Percentiles rank a stretch among this genome's conserved stretches.
Evolutionary conservation across 92 coral and sea anemone genomes (phyloP).

Genomic region (Pocillopora meandrina): DNA sequence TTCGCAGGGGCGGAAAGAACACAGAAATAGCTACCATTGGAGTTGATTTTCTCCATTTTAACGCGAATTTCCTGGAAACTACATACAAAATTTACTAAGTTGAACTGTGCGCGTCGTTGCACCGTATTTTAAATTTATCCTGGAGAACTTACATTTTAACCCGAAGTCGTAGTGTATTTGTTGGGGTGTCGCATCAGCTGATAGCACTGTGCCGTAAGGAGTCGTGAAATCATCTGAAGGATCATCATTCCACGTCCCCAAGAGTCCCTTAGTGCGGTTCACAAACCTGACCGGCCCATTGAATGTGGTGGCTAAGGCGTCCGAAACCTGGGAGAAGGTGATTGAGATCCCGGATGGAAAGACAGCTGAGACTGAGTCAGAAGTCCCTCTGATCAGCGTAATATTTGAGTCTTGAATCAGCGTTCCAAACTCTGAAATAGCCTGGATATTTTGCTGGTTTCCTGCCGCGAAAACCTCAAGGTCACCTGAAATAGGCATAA

Average conservation of each 20-base stretch:
- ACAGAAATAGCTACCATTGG: too few relatives aligned
- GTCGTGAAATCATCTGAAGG: slow-evolving; percentile 64
- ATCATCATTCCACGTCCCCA: slow-evolving; percentile 81
- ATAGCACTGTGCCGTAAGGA: slow-evolving; percentile 72
- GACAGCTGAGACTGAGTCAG: slow-evolving; percentile 27
- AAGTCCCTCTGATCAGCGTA: slow-evolving; percentile 25
- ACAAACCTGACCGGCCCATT: slow-evolving; percentile 55
- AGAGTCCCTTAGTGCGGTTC: slow-evolving; percentile 71
- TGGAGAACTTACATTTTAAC: slow-evolving; percentile 59
- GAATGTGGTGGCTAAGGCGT: slow-evolving; percentile 52
- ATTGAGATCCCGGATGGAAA: slow-evolving; percentile 60
- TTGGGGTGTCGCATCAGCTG: slow-evolving; percentile 62
- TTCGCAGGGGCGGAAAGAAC: too few relatives aligned
- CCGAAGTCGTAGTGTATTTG: slow-evolving; percentile 80
- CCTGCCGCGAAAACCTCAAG: slow-evolving; percentile 29
- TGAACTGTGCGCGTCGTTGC: too few relatives aligned
- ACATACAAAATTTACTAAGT: too few relatives aligned
- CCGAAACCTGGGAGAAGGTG: slow-evolving; percentile 42
- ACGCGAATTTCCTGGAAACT: too few relatives aligned
- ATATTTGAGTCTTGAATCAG: slow-evolving; percentile 19
- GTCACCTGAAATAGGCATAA: neutral
- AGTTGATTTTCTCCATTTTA: too few relatives aligned
- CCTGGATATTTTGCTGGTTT: slow-evolving; percentile 11
- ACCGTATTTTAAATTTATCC: neutral
- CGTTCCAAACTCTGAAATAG: neutral